Evolutionary conservation across 2,888 invertebrate genomes (phyloP).

Genomic region (Campoletis raptor): DNA sequence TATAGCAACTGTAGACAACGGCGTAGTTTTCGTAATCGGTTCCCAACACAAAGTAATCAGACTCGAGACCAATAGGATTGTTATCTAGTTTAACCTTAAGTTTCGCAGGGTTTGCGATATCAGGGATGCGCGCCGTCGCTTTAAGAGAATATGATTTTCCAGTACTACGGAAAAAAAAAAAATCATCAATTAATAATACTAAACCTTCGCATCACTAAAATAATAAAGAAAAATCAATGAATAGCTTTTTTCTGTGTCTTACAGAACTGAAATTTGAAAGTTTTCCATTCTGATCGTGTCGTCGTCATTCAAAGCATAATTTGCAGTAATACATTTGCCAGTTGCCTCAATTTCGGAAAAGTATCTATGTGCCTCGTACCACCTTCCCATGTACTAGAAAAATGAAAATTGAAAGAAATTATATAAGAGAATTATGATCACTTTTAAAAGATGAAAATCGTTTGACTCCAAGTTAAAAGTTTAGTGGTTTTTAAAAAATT

Average conservation of each 20-base stretch:
- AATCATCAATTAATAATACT: background rate
- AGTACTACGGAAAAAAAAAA: background rate
- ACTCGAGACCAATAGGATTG: slow-evolving; percentile 86
- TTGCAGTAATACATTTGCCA: slow-evolving; percentile 91
- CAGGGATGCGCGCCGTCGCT: slow-evolving; percentile 84
- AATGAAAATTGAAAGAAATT: background rate
- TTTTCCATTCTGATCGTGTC: slow-evolving; percentile 84
- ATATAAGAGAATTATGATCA: background rate
- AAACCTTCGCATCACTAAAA: background rate
- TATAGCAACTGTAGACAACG: slow-evolving; percentile 87
- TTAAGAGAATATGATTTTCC: background rate
- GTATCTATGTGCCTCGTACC: slow-evolving; percentile 92
- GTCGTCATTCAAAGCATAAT: slow-evolving; percentile 86
- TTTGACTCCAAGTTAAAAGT: background rate
- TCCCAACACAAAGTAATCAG: slow-evolving; percentile 88
- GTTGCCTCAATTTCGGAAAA: slow-evolving; percentile 91
- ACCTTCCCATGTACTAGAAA: slow-evolving; percentile 90
- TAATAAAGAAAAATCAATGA: background rate
- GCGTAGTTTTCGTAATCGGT: slow-evolving; percentile 88
- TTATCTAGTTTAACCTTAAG: slow-evolving; percentile 88
- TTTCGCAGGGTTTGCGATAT: slow-evolving; percentile 86
- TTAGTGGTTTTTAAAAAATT: too few relatives aligned
- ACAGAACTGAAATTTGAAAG: slow-evolving; percentile 85
- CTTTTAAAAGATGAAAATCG: background rate
- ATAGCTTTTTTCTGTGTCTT: slow-evolving; percentile 70